Evolutionary conservation across 2,113 vertebrate genomes (phyloP), one percentile per base, ranked within the genome.

Genomic region (Atlantisia rogersi): DNA sequence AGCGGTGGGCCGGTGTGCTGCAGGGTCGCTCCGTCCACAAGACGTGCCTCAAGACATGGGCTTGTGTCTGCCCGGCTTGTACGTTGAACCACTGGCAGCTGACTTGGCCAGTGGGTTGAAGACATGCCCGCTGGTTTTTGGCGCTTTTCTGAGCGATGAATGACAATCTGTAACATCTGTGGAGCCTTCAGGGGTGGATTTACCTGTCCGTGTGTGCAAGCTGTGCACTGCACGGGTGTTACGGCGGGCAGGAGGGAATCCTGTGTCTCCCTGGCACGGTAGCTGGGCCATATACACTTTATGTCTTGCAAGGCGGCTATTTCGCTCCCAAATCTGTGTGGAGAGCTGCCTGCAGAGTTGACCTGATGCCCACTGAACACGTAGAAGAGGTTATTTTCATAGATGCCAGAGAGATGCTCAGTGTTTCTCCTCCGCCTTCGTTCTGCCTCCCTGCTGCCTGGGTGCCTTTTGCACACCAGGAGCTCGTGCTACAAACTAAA

Each of bases 21-120:
- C 37, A 1, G 50, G 39, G 10, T 40, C 32, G 0, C 15, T 22
- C 59, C 11, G 0, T 14, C 50, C 3, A 8, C 16, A 2, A 28
- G 26, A 9, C 12, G 29, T 15, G 14, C 71, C 15, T 53, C 5
- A 5, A 19, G 4, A 8, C 50, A 9, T 2, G 31, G 48, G 81
- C 6, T 87, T 6, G 18, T 20, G 18, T 6, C 40, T 15, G 35
- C 77, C 77, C 9, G 6, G 40, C 60, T 63, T 22, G 10, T 12
- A 0, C 20, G 53, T 53, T 11, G 40, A 50, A 5, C 37, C 73
- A 44, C 86, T 14, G 11, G 39, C 86, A 37, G 50, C 64, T 37
- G 42, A 1, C 29, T 78, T 37, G 1, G 14, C 29, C 64, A 10
- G 65, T 60, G 56, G 4, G 6, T 28, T 18, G 46, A 5, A 58